Conservation (phyloP, 23 tunicate species). For the Trididemnum clinides region DNA sequence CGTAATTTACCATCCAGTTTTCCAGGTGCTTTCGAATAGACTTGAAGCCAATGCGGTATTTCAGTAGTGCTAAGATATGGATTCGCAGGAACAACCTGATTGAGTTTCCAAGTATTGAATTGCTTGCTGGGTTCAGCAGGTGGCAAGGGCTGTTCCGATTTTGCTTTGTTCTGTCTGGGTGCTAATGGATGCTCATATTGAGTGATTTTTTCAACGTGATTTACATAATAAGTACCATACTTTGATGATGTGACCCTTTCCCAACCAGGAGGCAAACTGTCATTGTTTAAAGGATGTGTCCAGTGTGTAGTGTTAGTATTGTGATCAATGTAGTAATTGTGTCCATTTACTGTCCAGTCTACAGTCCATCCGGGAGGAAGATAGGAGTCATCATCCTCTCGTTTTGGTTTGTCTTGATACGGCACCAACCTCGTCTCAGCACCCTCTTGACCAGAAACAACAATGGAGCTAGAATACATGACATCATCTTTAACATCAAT, state of each 20-base stretch:
- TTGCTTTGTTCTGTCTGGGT: conserved; percentile 50
- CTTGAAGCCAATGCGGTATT: conserved; percentile 87
- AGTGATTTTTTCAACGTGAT: conserved; percentile 76
- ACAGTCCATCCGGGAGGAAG: conserved; percentile 94
- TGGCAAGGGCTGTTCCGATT: conserved; percentile 57
- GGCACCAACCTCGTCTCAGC: no score
- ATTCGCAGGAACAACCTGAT: conserved; percentile 91
- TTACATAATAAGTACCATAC: conserved; percentile 85
- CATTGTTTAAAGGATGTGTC: conserved; percentile 93
- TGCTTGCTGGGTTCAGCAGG: conserved; percentile 85
- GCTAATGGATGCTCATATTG: conserved; percentile 89
- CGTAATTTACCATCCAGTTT: conserved; percentile 77
- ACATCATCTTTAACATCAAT: background rate
- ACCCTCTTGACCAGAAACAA: no score
- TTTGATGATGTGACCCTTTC: conserved; percentile 83
- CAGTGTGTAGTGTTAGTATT: conserved; percentile 97
- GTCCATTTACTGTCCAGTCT: conserved; percentile 86
- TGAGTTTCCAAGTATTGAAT: conserved; percentile 83
- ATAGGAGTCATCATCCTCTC: conserved; percentile 36
- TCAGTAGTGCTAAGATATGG: conserved; percentile 88
- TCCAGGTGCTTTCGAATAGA: conserved; percentile 89
- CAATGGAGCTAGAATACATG: no score
- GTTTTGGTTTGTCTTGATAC: conserved; percentile 24
- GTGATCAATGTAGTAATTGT: conserved; percentile 84
- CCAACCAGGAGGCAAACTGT: conserved; percentile 98